Base-by-base conservation (phyloP, 1,140 invertebrate species). In the Theocolax elegans region DNA sequence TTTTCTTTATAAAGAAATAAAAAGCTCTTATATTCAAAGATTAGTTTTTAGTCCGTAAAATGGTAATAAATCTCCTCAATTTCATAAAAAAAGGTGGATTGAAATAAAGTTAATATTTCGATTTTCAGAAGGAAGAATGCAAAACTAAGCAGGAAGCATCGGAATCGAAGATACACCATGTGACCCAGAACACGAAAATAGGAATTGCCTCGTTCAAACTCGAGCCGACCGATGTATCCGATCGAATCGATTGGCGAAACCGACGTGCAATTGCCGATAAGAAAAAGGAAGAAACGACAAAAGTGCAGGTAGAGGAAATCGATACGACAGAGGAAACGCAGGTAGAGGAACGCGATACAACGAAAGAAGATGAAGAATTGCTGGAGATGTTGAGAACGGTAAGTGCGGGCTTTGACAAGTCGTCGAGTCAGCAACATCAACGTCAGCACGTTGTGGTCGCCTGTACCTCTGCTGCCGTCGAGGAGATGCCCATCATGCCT, bases 141-240 rank as follows among this genome's bases (percentile, higher is more conserved):
- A 88, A 85, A 67, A 81, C 88, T 3, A 81, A 87, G 0, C 86
- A 84, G 58, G 88, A 89, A 80, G 85, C 89, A 0, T 89, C 85
- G 0, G 88, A 89, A 77, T 89, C 87, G 13, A 89, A 87, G 31
- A 87, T 87, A 56, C 73, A 89, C 10, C 83, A 86, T 46, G 85
- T 89, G 0, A 87, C 88, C 1, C 88, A 89, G 51, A 82, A 86
- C 49, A 86, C 86, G 66, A 84, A 80, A 49, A 79, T 88, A 23
- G 87, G 82, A 2, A 82, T 89, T 12, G 78, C 86, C 13, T 89
- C 88, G 13, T 89, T 86, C 72, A 85, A 88, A 25, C 66, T 88
- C 13, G 84, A 84, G 23, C 85, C 88, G 1, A 88, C 88, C 67
- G 84, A 87, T 44, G 81, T 83, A 71, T 79, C 79, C 1, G 77